These are phyloP conservation scores for Ormyrus thymus DNA, from an alignment of 2,888 invertebrate genomes.

Conservation along the genomic window DNA sequence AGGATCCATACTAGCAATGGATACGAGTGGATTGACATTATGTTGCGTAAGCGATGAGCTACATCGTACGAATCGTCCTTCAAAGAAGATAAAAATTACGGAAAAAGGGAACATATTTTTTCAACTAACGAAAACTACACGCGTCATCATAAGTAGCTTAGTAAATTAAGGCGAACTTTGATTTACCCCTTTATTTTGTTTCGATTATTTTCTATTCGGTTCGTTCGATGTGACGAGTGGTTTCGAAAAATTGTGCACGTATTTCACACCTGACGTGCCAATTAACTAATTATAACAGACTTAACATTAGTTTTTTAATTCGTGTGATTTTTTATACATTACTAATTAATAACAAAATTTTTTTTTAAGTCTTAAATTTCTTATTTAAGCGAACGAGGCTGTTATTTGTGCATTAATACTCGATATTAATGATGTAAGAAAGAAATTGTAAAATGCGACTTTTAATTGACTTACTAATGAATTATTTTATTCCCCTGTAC, in stretches of 20 bases:
- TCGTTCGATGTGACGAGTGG: slow-evolving; percentile 44
- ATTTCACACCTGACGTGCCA: slow-evolving; percentile 17
- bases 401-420: slow-evolving; percentile 28
- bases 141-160: slow-evolving; percentile 35
- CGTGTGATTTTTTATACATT: slow-evolving; percentile 29
- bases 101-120: slow-evolving; percentile 51
- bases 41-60: slow-evolving; percentile 46
- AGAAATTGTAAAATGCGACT: slow-evolving; percentile 43
- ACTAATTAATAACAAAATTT: slow-evolving; percentile 39
- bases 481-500: slow-evolving; percentile 45
- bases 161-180: slow-evolving; percentile 20
- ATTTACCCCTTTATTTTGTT: slow-evolving; percentile 23
- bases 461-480: slow-evolving; percentile 20
- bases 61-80: slow-evolving; percentile 47
- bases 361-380: slow-evolving; percentile 15
- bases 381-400: slow-evolving; percentile 37
- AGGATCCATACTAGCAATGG: slow-evolving; percentile 43
- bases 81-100: slow-evolving; percentile 35
- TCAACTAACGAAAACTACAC: slow-evolving; percentile 42
- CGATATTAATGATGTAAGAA: slow-evolving; percentile 18
- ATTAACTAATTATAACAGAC: slow-evolving; percentile 19
- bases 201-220: slow-evolving; percentile 34
- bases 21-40: slow-evolving; percentile 52
- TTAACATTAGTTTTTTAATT: slow-evolving; percentile 38
- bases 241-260: slow-evolving; percentile 44